These are phyloP conservation scores for Drosophila cardini DNA, from an alignment of 1,140 invertebrate species.

Conservation along the genomic window DNA sequence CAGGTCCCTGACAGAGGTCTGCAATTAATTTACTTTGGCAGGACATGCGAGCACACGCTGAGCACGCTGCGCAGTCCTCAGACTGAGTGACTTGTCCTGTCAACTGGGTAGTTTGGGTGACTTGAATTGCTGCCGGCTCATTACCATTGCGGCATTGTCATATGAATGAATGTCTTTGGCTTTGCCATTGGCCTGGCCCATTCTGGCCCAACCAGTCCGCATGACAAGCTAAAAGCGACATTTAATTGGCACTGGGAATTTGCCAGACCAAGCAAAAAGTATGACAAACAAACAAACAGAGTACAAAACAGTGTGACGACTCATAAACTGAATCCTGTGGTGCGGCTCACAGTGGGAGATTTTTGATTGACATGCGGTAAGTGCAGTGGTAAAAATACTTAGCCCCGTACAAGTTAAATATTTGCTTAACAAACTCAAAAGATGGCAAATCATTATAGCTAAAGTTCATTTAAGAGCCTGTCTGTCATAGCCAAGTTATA, in stretches of 20 bases:
- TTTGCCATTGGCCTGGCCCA: conserved; percentile 28
- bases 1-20: conserved; percentile 44
- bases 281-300: conserved; percentile 52
- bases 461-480: neutral
- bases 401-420: neutral
- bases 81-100: conserved; percentile 43
- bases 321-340: conserved; percentile 56
- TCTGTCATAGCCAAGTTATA: neutral
- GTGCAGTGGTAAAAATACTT: conserved; percentile 31
- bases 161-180: conserved; percentile 60
- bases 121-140: conserved; percentile 48
- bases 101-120: neutral
- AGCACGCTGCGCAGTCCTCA: conserved; percentile 51
- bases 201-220: conserved; percentile 29
- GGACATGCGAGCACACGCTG: conserved; percentile 77
- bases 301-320: conserved; percentile 48
- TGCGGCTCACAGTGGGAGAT: conserved; percentile 64
- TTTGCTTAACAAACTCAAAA: neutral
- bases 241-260: conserved; percentile 77
- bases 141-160: conserved; percentile 70
- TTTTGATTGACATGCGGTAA: conserved; percentile 75
- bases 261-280: conserved; percentile 23
- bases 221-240: conserved; percentile 70
- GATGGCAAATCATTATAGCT: neutral
- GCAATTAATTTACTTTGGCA: conserved; percentile 83